Base-by-base conservation (phyloP, 53 echinoderm and acorn worm species). In the Holothuria leucospilota region DNA sequence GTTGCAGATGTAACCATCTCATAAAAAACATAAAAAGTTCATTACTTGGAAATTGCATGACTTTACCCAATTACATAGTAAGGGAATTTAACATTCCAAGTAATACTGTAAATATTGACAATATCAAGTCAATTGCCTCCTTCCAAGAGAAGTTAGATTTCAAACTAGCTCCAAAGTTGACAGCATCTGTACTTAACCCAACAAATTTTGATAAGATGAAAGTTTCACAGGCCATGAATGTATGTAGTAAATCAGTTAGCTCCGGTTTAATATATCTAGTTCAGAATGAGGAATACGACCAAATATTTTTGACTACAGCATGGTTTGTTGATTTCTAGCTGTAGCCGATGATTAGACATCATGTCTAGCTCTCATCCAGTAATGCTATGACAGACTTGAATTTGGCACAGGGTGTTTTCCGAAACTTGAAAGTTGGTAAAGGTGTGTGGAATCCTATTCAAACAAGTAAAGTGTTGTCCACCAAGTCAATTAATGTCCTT, bases 21-120 rank as follows among this genome's bases (percentile, higher is more conserved):
- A 56, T 94, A n/a, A 94, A 56, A 94, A 91, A 91, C 42, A 69
- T 94, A 8, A 94, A 94, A 77, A 63, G 78, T 51, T 40, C 60
- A 59, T 79, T 59, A 29, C 27, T 60, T 79, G 59, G 5, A 27
- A 26, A 59, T 20, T 27, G 23, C 27, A 58, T 29, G 11, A 59
- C 61, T 24, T 27, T 79, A 23, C 58, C 59, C 25, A 2, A 29
- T 56, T 59, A 40, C 41, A 79, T 56, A 26, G 27, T 58, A 3
- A 58, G 20, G 14, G 30, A 56, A 25, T 58, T 12, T 58, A 29
- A 79, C 6, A 28, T 79, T 13, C 60, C 79, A 25, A 13, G 59
- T 26, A 24, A 79, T 34, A 79, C 27, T 58, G 79, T 60, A 25
- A 18, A 29, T 60, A 24, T 79, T 41, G 42, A 81, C 8, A 89